Evolutionary conservation across 2,888 invertebrate species (phyloP).

Genomic region (Meiosimyza decipiens): DNA sequence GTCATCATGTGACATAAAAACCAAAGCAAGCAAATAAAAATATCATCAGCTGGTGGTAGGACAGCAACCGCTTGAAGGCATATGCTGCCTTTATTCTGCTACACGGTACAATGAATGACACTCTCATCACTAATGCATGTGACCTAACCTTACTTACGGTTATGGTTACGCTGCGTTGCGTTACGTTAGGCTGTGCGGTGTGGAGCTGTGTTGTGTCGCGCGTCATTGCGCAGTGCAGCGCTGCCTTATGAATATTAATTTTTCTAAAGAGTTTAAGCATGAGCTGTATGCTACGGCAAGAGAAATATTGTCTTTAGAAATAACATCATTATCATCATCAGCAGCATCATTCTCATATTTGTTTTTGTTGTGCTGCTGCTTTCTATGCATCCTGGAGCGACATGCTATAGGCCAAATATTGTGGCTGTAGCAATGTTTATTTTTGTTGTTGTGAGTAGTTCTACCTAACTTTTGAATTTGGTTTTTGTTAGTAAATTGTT

Average conservation of each 20-base stretch:
- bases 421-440: not conserved
- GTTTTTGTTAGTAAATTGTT: too few species aligned
- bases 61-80: too few species aligned
- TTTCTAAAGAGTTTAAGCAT: not conserved
- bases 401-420: conserved; percentile 5
- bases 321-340: not conserved
- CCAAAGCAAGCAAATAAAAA: too few species aligned
- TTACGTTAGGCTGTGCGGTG: not conserved
- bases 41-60: too few species aligned
- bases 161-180: conserved; percentile 4
- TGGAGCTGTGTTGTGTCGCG: not conserved
- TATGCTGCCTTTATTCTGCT: too few species aligned
- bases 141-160: conserved; percentile 23
- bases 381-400: not conserved
- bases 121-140: conserved; percentile 19
- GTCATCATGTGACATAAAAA: too few species aligned
- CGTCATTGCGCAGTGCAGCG: not conserved
- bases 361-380: not conserved
- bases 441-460: not conserved
- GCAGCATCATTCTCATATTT: not conserved
- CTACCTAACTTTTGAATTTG: too few species aligned
- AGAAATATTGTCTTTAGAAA: not conserved
- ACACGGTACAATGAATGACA: not conserved
- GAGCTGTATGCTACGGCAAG: not conserved
- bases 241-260: conserved; percentile 17